These are phyloP conservation scores for Microctenopoma lineatum DNA, from an alignment of 2,797 vertebrate genomes.

Conservation along the genomic window DNA sequence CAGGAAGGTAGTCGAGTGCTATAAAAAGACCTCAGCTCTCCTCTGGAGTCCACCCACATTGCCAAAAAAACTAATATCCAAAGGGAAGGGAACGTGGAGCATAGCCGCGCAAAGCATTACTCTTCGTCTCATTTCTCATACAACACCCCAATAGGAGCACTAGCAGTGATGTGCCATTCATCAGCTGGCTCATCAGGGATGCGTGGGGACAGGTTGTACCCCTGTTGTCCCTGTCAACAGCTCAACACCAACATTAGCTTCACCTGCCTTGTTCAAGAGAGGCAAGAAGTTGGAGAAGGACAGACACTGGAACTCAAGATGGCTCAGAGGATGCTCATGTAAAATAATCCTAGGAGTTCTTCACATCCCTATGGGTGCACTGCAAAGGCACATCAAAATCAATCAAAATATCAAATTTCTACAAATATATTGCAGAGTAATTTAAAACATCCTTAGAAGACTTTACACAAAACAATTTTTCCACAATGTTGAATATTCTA, in stretches of 20 bases:
- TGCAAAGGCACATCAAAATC: slow-evolving; percentile 3
- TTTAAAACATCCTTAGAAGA: background rate
- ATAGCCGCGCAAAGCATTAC: slow-evolving; percentile 24
- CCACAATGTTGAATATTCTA: background rate
- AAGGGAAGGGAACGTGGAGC: slow-evolving; percentile 17
- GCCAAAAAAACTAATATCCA: slow-evolving; percentile 37
- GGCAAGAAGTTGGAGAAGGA: background rate
- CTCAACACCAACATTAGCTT: slow-evolving; percentile 57
- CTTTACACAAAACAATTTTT: background rate
- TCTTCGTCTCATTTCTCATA: slow-evolving; percentile 59
- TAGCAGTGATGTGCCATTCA: slow-evolving; percentile 61
- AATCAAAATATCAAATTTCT: background rate
- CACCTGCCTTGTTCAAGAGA: slow-evolving; percentile 54
- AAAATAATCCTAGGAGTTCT: slow-evolving; percentile 27
- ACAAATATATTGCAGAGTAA: slow-evolving; percentile 4
- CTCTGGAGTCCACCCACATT: slow-evolving; percentile 42
- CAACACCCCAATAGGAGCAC: slow-evolving; percentile 49
- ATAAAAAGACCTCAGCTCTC: slow-evolving; percentile 48
- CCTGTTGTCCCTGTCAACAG: slow-evolving; percentile 59
- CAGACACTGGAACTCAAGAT: slow-evolving; percentile 21
- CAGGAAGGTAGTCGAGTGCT: slow-evolving; percentile 35
- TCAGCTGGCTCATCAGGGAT: slow-evolving; percentile 64
- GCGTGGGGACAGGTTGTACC: slow-evolving; percentile 64
- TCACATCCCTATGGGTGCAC: slow-evolving; percentile 16
- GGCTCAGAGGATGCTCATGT: slow-evolving; percentile 41